These are phyloP conservation scores for Alethe diademata DNA, from an alignment of 2,113 vertebrate species.

Conservation along the genomic window DNA sequence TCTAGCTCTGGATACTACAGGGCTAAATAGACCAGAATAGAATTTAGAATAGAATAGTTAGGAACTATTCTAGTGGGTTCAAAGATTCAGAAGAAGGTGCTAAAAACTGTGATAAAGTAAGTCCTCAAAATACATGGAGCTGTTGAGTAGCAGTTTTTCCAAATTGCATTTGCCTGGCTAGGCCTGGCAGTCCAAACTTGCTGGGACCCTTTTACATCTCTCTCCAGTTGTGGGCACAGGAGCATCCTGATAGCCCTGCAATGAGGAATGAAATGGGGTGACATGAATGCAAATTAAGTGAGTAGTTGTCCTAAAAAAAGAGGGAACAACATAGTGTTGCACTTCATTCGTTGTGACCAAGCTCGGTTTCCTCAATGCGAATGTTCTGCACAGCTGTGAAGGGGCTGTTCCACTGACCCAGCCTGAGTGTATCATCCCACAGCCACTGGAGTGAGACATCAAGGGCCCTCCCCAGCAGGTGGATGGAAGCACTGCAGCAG, in stretches of 20 bases:
- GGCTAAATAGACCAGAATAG: not conserved
- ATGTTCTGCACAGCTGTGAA: not conserved
- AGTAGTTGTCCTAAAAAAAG: not conserved
- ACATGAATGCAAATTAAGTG: rapidly evolving
- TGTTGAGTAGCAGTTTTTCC: not conserved
- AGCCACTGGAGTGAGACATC: not conserved
- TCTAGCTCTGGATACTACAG: not conserved
- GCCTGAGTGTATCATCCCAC: rapidly evolving
- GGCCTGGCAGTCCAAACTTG: not conserved
- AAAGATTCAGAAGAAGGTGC: not conserved
- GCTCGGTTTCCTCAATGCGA: not conserved
- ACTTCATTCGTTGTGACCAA: not conserved
- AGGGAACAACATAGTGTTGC: not conserved
- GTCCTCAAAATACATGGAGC: not conserved
- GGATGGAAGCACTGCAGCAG: not conserved
- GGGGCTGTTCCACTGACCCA: not conserved
- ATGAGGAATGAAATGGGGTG: rapidly evolving
- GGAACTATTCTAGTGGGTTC: not conserved
- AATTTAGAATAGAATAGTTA: not conserved
- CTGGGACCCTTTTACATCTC: not conserved
- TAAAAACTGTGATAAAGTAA: not conserved
- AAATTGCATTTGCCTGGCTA: not conserved
- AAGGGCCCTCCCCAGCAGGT: not conserved
- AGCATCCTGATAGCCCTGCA: not conserved
- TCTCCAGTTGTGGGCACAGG: not conserved